A percentile compares a stretch with the other conserved stretches of the same genome.
Evolutionary conservation across 30 jellyfish, hydroid and myxozoan genomes (phyloP).

Genomic region (Cassiopea andromeda): DNA sequence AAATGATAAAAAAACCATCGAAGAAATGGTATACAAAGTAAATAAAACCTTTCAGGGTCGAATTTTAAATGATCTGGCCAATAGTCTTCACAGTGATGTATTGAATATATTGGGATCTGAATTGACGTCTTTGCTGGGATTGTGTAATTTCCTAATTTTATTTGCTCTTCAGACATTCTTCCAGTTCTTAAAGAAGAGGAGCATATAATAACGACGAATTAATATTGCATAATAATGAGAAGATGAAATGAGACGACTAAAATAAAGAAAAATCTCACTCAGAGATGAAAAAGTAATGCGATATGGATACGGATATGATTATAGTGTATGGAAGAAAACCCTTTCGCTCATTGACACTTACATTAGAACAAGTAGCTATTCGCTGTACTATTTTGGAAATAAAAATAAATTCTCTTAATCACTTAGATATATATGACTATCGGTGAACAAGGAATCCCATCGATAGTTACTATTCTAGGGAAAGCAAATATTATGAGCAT

Average conservation of each 20-base stretch:
- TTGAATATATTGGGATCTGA: slow-evolving; percentile 28
- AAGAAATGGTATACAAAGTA: not conserved
- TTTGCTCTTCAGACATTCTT: slow-evolving; percentile 12
- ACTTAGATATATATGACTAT: no score
- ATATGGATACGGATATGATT: not conserved
- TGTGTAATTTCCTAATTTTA: slow-evolving; percentile 3
- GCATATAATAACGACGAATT: not conserved
- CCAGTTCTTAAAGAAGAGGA: slow-evolving; percentile 6
- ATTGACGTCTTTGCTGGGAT: slow-evolving; percentile 20
- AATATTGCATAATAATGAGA: not conserved
- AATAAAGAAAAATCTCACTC: not conserved
- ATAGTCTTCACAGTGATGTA: slow-evolving; percentile 39
- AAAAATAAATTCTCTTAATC: no score
- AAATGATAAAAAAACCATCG: not conserved
- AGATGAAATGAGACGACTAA: not conserved
- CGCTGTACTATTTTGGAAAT: no score
- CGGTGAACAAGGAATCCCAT: no score
- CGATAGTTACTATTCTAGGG: no score
- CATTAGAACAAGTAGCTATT: no score
- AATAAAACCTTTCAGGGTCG: slow-evolving; percentile 65
- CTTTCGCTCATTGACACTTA: not conserved
- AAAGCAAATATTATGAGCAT: no score
- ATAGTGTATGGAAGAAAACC: not conserved
- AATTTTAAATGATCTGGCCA: slow-evolving; percentile 54
- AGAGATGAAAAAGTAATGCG: not conserved